Evolutionary conservation across 2,888 invertebrate species (phyloP).

Genomic region (Coenonympha arcania): DNA sequence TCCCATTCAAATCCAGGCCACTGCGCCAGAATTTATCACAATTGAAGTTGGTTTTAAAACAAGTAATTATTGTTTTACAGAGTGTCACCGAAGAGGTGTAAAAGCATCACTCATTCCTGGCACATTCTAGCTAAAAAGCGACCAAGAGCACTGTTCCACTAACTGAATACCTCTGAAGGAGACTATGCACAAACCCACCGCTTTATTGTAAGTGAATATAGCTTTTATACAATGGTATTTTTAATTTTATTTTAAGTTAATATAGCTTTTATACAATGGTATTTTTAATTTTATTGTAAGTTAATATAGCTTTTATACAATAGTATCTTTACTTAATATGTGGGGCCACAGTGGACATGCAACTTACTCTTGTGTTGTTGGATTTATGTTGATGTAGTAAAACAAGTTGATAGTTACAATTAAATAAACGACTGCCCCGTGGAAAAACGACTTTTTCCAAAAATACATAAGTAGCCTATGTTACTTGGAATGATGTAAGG

Average conservation of each 20-base stretch:
- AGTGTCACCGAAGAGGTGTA: constrained; percentile 61
- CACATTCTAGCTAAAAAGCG: constrained; percentile 62
- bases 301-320: constrained; percentile 23
- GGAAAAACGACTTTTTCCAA: too few species aligned
- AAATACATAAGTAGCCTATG: too few species aligned
- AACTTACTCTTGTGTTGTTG: too few species aligned
- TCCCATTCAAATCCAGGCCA: too few species aligned
- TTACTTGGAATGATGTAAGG: too few species aligned
- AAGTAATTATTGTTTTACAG: constrained; percentile 38
- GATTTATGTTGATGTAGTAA: too few species aligned
- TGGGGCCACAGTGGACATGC: too few species aligned
- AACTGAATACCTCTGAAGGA: constrained; percentile 27
- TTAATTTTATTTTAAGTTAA: constrained; percentile 41
- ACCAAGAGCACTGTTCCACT: constrained; percentile 62
- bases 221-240: constrained; percentile 19
- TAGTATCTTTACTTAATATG: too few species aligned
- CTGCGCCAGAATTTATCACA: too few species aligned
- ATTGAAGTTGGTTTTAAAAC: neutral
- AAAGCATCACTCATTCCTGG: constrained; percentile 61
- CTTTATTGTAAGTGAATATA: constrained; percentile 43
- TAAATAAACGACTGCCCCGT: too few species aligned
- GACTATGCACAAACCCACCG: constrained; percentile 47
- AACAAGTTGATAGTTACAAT: too few species aligned
- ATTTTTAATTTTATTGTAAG: constrained; percentile 40
- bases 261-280: constrained; percentile 22